A percentile compares a stretch with the other conserved stretches of the same genome.
phyloP scores from a whole-genome alignment of 2,888 invertebrate genomes.

The Polymixis lichenea region DNA sequence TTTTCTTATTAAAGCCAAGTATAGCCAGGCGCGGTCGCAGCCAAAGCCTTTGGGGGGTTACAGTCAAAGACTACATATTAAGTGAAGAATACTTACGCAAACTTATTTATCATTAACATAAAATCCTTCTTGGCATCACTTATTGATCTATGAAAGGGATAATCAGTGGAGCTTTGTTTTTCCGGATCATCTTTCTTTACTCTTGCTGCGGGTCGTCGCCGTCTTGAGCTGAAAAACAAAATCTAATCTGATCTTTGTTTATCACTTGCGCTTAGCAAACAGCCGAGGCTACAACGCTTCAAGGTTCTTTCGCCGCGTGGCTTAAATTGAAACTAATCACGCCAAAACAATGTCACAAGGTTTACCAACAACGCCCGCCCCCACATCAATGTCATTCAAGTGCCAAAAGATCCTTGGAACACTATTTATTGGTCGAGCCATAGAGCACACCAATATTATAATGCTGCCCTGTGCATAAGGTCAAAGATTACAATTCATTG shows the following conservation, averaged over 20 bases:
- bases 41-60: too few species aligned
- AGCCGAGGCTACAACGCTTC: not conserved
- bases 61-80: too few species aligned
- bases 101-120: slow-evolving; percentile 54
- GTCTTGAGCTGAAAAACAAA: slow-evolving; percentile 6
- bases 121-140: slow-evolving; percentile 47
- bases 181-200: slow-evolving; percentile 46
- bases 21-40: too few species aligned
- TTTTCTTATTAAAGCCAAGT: too few species aligned
- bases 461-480: not conserved
- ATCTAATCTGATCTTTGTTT: not conserved
- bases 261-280: too few species aligned
- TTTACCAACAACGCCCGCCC: not conserved
- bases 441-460: not conserved
- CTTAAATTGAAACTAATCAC: not conserved
- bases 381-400: not conserved
- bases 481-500: not conserved
- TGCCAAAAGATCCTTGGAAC: not conserved
- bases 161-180: not conserved
- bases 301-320: not conserved
- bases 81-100: slow-evolving; percentile 52
- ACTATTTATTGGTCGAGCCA: not conserved
- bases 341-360: not conserved
- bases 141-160: slow-evolving; percentile 6
- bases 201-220: slow-evolving; percentile 2